Evolutionary conservation across 2,113 vertebrate species (phyloP).

Genomic region (Dasyurus viverrinus): DNA sequence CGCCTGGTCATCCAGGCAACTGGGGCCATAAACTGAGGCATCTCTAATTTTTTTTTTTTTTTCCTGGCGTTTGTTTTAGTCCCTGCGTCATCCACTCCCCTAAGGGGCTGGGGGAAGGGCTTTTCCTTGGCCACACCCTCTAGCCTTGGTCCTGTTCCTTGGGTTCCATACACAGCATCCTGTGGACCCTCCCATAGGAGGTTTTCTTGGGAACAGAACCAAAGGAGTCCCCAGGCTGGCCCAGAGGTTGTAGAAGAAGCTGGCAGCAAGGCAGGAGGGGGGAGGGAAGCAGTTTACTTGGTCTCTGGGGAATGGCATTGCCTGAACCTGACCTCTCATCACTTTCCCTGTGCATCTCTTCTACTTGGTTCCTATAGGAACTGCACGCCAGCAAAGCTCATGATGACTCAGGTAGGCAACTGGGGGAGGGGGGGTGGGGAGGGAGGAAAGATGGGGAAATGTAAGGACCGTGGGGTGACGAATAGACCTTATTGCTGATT

Average conservation of each 20-base stretch:
- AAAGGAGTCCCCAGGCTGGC: background rate
- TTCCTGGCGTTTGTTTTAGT: background rate
- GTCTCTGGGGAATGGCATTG: background rate
- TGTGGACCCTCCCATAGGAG: background rate
- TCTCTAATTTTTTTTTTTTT: background rate
- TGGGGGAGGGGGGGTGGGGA: background rate
- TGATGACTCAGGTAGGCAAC: background rate
- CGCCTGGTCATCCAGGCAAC: background rate
- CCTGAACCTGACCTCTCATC: too few species aligned
- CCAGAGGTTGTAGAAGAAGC: background rate
- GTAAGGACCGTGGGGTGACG: background rate
- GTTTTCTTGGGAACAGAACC: background rate
- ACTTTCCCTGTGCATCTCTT: background rate
- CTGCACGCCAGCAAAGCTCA: background rate
- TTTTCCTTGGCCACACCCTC: constrained; percentile 4
- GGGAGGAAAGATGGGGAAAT: background rate
- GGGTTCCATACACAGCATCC: background rate
- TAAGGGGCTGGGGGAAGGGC: background rate
- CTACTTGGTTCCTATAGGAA: background rate
- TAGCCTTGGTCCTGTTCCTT: background rate
- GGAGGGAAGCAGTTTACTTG: background rate
- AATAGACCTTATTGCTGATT: background rate
- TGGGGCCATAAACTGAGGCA: background rate
- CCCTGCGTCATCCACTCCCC: background rate
- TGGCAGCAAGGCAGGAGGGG: background rate